Evolutionary conservation across 1,140 invertebrate genomes (phyloP), one percentile per base, ranked within the genome.

Genomic region (Neodiprion fabricii): DNA sequence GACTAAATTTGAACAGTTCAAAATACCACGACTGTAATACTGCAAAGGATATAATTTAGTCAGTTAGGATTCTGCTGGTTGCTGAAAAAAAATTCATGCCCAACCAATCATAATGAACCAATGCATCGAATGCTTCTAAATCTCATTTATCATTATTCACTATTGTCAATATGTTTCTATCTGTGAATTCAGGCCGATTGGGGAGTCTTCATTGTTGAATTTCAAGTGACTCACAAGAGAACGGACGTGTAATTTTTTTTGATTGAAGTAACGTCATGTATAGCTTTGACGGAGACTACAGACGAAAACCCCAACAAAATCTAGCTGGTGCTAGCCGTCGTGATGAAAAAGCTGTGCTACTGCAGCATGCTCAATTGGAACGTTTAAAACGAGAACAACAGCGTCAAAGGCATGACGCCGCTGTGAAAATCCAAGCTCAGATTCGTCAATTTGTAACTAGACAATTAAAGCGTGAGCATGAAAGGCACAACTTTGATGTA

Each of bases 241-340:
- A 7, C 21, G 7, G 9, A 8, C 21, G 67, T 69, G 14, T 11
- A 47, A 12, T 69, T 11, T 11, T 11, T 7, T 69, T 47, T 11
- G 67, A 69, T 78, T 10, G 17, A 79, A 75, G 82, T 74, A 85
- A 85, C 76, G 80, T 86, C 78, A 90, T 90, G 91, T 95, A 95
- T 86, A 95, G 93, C 84, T 99, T 99, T 87, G 96, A 99, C 84
- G 97, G 97, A 69, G 94, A 98, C 83, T 96, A 95, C 85, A 91
- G 95, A 75, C 90, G 94, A 68, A 94, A 92, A 84, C 97, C 97
- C 1, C 91, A 96, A 77, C 96, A 98, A 89, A 97, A 96, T 89
- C 90, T 98, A 78, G 92, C 95, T 68, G 97, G 97, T 66, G 94
- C 95, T 7, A 96, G 95, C 87, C 93, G 85, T 89, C 93, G 91